Evolutionary conservation across 2,113 vertebrate genomes (phyloP), one percentile per base, ranked within the genome.

Genomic region (Mungos mungo): DNA sequence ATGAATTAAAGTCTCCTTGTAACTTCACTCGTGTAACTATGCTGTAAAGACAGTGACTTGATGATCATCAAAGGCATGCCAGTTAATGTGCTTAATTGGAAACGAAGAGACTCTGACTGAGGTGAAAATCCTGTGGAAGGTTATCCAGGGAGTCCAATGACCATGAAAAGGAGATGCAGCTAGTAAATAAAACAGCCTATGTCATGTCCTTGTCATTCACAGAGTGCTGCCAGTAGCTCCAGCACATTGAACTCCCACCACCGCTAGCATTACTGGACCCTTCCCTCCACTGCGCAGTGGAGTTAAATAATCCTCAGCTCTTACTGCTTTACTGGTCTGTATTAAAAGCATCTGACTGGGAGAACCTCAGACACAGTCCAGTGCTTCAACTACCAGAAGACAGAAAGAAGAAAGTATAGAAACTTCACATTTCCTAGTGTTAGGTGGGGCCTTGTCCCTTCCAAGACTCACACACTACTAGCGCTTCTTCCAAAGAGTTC

Each of bases 1-100:
- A 69, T 76, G 74, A 87, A n/a, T 86, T 89, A 76, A 81, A 86
- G 27, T 69, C 16, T 68, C 10, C 41, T 95, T 92, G 84, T 63
- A 31, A 45, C 54, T 69, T 71, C 54, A 52, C 18, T 88, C 33
- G 33, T 50, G 21, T 12, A 69, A 12, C 5, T 76, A 7, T 88
- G 25, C 47, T 72, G 5, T 72, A 92, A 47, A 66, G 21, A 54
- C 7, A 65, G 74, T 9, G 9, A n/a, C 79, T 45, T 97, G 63
- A 65, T 23, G 79, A 14, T 31, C 31, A 54, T 94, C 41, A 84
- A 81, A 60, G 15, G 10, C 1, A 29, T n/a, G 19, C 50, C 80
- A 88, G 31, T 60, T 14, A 68, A 88, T 1, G 15, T 16, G 13
- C 31, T 92, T 72, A 5, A 33, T 13, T 84, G 27, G 33, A 81